Evolutionary conservation across 2,888 invertebrate species (phyloP).

Genomic region (Aradus depressus): DNA sequence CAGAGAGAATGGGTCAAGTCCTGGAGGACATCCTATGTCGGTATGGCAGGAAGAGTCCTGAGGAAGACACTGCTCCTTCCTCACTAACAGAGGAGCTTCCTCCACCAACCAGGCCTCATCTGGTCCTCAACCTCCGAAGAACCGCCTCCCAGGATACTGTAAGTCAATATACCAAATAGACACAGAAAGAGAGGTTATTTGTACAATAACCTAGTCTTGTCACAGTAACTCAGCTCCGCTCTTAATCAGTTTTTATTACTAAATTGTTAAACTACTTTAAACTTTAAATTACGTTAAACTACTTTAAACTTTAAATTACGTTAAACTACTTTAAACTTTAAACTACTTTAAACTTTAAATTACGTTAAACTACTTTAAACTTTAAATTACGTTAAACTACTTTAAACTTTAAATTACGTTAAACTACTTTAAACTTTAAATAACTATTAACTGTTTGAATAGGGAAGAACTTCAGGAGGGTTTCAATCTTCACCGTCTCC

Average conservation of each 20-base stretch:
- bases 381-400: neutral
- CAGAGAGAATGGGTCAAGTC: constrained; percentile 23
- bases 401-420: neutral
- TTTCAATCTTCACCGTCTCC: constrained; percentile 11
- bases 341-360: neutral
- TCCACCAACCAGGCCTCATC: constrained; percentile 16
- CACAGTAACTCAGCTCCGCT: too few relatives aligned
- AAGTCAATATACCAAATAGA: too few relatives aligned
- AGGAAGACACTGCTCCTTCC: constrained; percentile 2
- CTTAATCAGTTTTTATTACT: too few relatives aligned
- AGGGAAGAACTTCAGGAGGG: constrained; percentile 14
- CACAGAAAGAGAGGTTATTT: too few relatives aligned
- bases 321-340: neutral
- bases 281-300: too few relatives aligned
- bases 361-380: neutral
- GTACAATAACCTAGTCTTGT: too few relatives aligned
- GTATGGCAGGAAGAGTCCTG: constrained; percentile 6
- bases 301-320: too few relatives aligned
- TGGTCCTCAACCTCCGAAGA: constrained; percentile 59
- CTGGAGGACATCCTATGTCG: constrained; percentile 24
- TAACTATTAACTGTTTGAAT: neutral
- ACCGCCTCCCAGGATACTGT: constrained; percentile 51
- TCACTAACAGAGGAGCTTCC: constrained; percentile 6
- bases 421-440: neutral
- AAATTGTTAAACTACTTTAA: too few relatives aligned